Evolutionary conservation across 2,113 vertebrate species (phyloP), one percentile per base, ranked within the genome.

Genomic region (Antechinus flavipes): DNA sequence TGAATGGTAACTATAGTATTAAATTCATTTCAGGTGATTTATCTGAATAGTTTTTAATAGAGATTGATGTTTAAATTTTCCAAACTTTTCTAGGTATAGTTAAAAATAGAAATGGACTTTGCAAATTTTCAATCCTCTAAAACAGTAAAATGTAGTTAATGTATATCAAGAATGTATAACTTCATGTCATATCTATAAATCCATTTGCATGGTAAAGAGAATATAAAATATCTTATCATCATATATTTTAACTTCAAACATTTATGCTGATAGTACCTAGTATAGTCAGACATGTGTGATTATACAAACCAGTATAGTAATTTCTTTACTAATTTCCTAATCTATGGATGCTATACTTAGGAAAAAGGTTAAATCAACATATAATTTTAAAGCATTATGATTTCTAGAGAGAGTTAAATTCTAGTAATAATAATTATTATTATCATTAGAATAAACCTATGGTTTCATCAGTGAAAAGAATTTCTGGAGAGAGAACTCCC

Each of bases 21-120:
- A 94, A 54, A 22, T 23, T 96, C 19, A 95, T 91, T 95, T 96
- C 92, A 92, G 89, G 5, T 95, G 46, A 94, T 68, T 94, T 96
- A 94, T 93, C 91, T 91, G 89, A 46, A 61, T 96, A 96, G 68
- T 19, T 92, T 76, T 54, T 8, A 94, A 90, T 56, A 30, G 1
- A 93, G 68, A 92, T 12, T 54, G 1, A 23, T 90, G 9, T 95
- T 96, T 26, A 84, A 46, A 56, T 91, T 96, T 93, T 91, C 19
- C 55, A 95, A 3, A 12, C 10, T 68, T 95, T 68, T 93, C 47
- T 55, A 54, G 26, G 2, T 91, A 54, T 24, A 91, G 5, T 93
- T 95, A 95, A 96, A 96, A 94, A 91, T 54, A 46, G 50, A 93
- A 93, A 27, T 90, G 92, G 90, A 90, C 54, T 54, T 50, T n/a